These are phyloP conservation scores for Sinopyrophorus schimmeli DNA, from an alignment of 2,888 invertebrate species.

Conservation along the genomic window DNA sequence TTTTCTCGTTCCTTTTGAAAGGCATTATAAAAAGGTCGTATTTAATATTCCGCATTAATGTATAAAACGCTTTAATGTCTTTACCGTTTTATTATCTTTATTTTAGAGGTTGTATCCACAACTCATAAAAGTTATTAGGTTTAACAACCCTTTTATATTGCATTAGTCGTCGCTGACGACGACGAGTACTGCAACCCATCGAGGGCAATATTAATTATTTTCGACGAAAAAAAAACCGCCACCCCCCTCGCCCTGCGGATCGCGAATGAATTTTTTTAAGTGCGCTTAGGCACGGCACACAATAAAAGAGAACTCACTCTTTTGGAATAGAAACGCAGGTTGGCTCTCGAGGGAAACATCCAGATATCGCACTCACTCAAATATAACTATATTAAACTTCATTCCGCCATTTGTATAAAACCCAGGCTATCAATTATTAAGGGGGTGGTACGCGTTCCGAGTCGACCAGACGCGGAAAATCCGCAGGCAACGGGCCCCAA, in stretches of 20 bases:
- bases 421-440: constrained; percentile 40
- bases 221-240: no score
- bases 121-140: constrained; percentile 7
- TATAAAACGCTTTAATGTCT: constrained; percentile 2
- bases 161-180: no score
- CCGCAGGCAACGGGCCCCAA: background rate
- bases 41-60: no score
- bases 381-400: constrained; percentile 41
- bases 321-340: constrained; percentile 26
- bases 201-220: no score
- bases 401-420: constrained; percentile 41
- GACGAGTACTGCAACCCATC: no score
- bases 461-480: constrained; percentile 15
- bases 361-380: constrained; percentile 41
- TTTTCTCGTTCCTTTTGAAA: no score
- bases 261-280: no score
- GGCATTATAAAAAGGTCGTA: no score
- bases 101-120: constrained; percentile 3
- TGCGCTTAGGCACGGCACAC: no score
- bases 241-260: no score
- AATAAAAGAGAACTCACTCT: no score
- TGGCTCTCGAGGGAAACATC: constrained; percentile 33
- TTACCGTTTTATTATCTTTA: constrained; percentile 13
- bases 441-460: constrained; percentile 28
- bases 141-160: constrained; percentile 7